Percentiles rank a stretch among this genome's conserved stretches.
Conservation (phyloP, 2,888 invertebrate genomes). For the Calameuta pallipes region DNA sequence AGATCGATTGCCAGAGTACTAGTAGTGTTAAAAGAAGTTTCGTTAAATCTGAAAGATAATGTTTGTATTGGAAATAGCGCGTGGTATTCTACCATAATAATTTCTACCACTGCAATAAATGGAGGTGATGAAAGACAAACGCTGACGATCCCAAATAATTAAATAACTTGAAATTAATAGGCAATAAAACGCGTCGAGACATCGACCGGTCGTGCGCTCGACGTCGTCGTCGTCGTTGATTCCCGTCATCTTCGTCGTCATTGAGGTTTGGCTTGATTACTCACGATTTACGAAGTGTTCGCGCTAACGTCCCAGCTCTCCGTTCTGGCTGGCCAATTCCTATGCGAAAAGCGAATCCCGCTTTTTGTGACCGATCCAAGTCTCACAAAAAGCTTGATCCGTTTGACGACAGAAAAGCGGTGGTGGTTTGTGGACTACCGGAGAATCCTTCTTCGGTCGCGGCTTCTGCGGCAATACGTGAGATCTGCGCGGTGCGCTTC, state of each 20-base stretch:
- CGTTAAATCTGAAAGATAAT: background rate
- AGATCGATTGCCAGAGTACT: background rate
- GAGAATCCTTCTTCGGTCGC: constrained; percentile 46
- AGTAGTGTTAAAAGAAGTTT: background rate
- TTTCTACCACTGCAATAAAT: background rate
- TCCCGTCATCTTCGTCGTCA: background rate
- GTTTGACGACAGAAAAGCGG: constrained; percentile 65
- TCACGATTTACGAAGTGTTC: constrained; percentile 37
- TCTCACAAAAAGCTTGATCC: constrained; percentile 67
- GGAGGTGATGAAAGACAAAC: background rate
- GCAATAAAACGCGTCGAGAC: background rate
- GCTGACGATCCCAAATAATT: background rate
- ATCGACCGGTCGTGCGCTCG: background rate
- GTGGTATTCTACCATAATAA: background rate
- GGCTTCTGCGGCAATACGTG: constrained; percentile 9
- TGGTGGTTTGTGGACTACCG: constrained; percentile 55
- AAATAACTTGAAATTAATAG: background rate
- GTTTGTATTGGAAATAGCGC: background rate
- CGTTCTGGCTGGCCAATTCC: constrained; percentile 56
- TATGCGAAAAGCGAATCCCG: constrained; percentile 67
- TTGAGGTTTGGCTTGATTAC: constrained; percentile 28
- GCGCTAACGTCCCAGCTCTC: constrained; percentile 15
- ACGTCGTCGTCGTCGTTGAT: background rate
- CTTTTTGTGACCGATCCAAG: constrained; percentile 66
- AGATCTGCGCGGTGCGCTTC: background rate